Evolutionary conservation across 2,888 invertebrate species (phyloP).

Genomic region (Lasioglossum lativentre): DNA sequence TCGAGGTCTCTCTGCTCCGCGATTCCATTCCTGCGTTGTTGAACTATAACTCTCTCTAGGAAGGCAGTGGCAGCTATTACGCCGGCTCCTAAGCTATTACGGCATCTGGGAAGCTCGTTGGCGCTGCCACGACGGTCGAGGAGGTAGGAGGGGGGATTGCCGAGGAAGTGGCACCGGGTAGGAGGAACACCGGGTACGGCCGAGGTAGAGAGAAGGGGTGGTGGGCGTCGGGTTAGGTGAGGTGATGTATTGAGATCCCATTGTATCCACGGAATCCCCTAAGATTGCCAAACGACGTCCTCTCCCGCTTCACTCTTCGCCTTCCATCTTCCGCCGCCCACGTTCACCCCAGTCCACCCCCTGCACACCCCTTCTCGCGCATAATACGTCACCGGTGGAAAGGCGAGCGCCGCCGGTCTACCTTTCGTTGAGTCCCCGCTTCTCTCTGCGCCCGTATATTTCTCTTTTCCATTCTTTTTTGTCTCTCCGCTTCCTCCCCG

Average conservation of each 20-base stretch:
- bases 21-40: constrained; percentile 81
- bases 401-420: constrained; percentile 67
- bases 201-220: constrained; percentile 52
- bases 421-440: constrained; percentile 45
- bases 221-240: constrained; percentile 79
- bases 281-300: constrained; percentile 84
- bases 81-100: constrained; percentile 83
- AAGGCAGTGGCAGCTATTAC: constrained; percentile 83
- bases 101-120: constrained; percentile 78
- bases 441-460: constrained; percentile 59
- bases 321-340: constrained; percentile 59
- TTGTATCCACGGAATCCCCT: constrained; percentile 84
- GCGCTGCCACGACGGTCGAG: constrained; percentile 56
- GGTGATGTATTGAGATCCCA: constrained; percentile 85
- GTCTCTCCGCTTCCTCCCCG: not conserved
- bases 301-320: constrained; percentile 68
- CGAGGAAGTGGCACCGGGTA: constrained; percentile 41
- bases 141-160: constrained; percentile 8
- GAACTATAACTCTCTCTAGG: constrained; percentile 82
- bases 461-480: constrained; percentile 58
- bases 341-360: constrained; percentile 39
- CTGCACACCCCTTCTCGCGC: constrained; percentile 56
- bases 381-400: constrained; percentile 81
- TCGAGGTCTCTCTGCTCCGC: constrained; percentile 51
- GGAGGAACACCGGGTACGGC: constrained; percentile 51